Conservation (phyloP, 2,797 vertebrate genomes). For the Argyrosomus regius region DNA sequence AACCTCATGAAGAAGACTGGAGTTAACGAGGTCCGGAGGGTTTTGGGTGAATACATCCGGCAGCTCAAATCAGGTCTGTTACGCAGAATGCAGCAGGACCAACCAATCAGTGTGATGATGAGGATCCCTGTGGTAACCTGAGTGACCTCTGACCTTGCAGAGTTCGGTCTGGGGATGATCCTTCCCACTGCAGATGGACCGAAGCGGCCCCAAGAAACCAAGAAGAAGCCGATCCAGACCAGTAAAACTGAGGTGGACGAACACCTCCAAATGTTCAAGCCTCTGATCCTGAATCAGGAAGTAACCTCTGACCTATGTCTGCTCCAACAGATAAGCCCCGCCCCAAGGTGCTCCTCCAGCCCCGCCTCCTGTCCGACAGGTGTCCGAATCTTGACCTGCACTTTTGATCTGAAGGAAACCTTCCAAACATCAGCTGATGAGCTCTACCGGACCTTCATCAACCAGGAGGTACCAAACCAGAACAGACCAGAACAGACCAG, state of each 20-base stretch:
- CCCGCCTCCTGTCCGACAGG: conserved; percentile 74
- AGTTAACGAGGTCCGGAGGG: conserved; percentile 84
- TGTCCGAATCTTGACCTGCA: conserved; percentile 91
- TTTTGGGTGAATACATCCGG: conserved; percentile 88
- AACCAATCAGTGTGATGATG: background rate
- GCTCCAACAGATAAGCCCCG: conserved; percentile 70
- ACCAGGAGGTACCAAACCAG: conserved; percentile 86
- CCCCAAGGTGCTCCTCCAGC: conserved; percentile 62
- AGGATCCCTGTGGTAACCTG: conserved; percentile 9
- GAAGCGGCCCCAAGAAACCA: conserved; percentile 53
- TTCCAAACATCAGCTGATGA: conserved; percentile 93
- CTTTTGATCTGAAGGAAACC: conserved; percentile 89
- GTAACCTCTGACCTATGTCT: conserved; percentile 4
- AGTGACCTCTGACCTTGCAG: conserved; percentile 78
- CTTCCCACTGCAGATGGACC: conserved; percentile 89
- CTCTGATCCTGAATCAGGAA: background rate
- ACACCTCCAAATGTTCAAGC: background rate
- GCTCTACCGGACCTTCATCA: conserved; percentile 91
- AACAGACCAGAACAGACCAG: background rate
- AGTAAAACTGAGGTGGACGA: conserved; percentile 82
- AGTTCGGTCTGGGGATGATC: conserved; percentile 97
- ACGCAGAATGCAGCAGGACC: background rate
- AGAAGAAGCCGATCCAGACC: conserved; percentile 83
- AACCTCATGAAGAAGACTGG: conserved; percentile 91
- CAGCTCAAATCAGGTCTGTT: conserved; percentile 91